Evolutionary conservation across 1,140 invertebrate species (phyloP).

Genomic region (Uloborus diversus): DNA sequence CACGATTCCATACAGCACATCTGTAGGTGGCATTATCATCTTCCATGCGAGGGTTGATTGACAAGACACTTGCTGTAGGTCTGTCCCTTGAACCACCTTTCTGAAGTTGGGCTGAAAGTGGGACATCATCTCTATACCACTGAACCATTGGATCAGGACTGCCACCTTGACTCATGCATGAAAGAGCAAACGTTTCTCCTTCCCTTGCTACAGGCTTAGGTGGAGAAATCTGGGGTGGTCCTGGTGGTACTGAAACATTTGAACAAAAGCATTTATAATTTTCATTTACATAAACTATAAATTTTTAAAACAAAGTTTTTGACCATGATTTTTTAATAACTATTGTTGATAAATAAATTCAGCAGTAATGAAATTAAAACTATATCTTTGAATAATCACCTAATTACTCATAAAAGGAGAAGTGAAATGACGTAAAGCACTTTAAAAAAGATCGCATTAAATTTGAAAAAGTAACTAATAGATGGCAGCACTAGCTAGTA

Average conservation of each 20-base stretch:
- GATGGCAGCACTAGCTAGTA: too few relatives aligned
- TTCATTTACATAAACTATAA: too few relatives aligned
- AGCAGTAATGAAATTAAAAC: too few relatives aligned
- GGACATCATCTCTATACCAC: conserved; percentile 68
- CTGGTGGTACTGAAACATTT: conserved; percentile 73
- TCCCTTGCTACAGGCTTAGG: conserved; percentile 78
- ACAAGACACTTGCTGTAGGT: conserved; percentile 77
- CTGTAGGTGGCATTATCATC: conserved; percentile 84
- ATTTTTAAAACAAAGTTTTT: too few relatives aligned
- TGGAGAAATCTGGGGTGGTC: conserved; percentile 78
- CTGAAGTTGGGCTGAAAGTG: conserved; percentile 74
- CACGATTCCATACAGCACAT: conserved; percentile 87
- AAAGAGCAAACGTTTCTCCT: conserved; percentile 74
- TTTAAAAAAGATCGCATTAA: too few relatives aligned
- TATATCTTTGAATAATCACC: too few relatives aligned
- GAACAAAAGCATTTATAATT: neutral
- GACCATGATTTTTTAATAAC: too few relatives aligned
- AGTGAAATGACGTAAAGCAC: too few relatives aligned
- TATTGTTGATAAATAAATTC: too few relatives aligned
- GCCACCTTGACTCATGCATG: conserved; percentile 84
- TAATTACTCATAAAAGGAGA: too few relatives aligned
- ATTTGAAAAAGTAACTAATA: too few relatives aligned
- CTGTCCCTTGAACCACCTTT: conserved; percentile 75
- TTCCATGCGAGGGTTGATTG: conserved; percentile 79
- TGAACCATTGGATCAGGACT: conserved; percentile 87